A percentile compares a stretch with the other conserved stretches of the same genome.
Evolutionary conservation across 1,140 invertebrate species (phyloP).

Genomic region (Ptiloglossa arizonensis): DNA sequence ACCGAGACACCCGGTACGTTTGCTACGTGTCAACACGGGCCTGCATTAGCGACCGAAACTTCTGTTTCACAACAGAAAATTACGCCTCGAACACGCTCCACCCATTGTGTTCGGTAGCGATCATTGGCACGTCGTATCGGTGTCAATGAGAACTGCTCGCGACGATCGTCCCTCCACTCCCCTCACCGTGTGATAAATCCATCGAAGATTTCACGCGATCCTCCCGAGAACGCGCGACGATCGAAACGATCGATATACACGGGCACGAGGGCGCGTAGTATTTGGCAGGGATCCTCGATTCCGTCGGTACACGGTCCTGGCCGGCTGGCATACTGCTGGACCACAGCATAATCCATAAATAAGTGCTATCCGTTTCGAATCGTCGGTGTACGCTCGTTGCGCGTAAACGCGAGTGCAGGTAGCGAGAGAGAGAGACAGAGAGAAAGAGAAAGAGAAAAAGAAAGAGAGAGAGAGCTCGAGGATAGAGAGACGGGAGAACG

Average conservation of each 20-base stretch:
- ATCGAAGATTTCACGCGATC: constrained; percentile 1
- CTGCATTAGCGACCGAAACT: too few species aligned
- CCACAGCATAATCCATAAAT: constrained; percentile 74
- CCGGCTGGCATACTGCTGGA: constrained; percentile 62
- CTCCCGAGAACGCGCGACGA: constrained; percentile 8
- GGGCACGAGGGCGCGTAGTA: constrained; percentile 37
- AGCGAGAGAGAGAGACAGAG: too few species aligned
- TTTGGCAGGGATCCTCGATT: constrained; percentile 45
- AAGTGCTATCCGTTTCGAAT: constrained; percentile 57
- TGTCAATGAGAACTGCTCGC: neutral
- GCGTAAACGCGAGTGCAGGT: constrained; percentile 24
- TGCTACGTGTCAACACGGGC: too few species aligned
- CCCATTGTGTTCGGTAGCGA: neutral
- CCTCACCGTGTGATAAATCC: neutral
- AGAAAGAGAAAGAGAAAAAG: too few species aligned
- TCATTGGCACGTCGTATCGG: neutral
- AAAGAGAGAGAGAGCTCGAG: too few species aligned
- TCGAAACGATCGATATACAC: constrained; percentile 30
- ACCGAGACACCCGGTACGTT: too few species aligned
- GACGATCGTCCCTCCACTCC: neutral
- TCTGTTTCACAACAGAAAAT: too few species aligned
- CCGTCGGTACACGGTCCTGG: constrained; percentile 29
- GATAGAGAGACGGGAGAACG: too few species aligned
- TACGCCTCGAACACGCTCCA: too few species aligned
- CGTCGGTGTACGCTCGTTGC: constrained; percentile 11